A percentile compares a stretch with the other conserved stretches of the same genome.
Evolutionary conservation across 2,797 vertebrate species (phyloP).

Genomic region (Phyllotis vaccarum): DNA sequence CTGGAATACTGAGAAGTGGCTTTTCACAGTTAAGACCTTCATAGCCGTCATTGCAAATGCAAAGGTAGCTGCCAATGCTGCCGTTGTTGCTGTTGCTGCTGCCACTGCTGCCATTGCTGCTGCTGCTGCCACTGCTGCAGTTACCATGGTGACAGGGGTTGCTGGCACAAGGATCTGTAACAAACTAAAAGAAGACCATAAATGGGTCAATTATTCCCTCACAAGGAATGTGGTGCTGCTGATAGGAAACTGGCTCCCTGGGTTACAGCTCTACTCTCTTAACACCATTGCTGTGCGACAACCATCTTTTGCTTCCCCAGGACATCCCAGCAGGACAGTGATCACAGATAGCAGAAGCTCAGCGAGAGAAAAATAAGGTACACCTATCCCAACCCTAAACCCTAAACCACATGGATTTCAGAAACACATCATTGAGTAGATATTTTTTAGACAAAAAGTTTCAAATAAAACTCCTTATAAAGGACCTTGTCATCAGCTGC

Average conservation of each 20-base stretch:
- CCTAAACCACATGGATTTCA: background rate
- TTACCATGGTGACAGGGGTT: slow-evolving; percentile 99
- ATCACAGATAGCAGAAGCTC: background rate
- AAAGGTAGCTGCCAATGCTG: slow-evolving; percentile 90
- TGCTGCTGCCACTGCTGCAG: slow-evolving; percentile 92
- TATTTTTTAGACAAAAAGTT: slow-evolving; percentile 3
- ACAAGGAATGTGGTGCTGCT: background rate
- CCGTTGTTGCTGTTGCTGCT: slow-evolving; percentile 91
- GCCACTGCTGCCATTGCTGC: slow-evolving; percentile 88
- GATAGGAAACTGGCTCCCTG: background rate
- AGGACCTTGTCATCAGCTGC: background rate
- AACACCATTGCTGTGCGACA: fast-evolving
- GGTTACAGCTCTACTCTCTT: background rate
- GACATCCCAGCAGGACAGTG: background rate
- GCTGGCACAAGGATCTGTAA: slow-evolving; percentile 95
- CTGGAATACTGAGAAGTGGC: slow-evolving; percentile 84
- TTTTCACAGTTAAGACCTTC: slow-evolving; percentile 93
- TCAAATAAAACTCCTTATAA: background rate
- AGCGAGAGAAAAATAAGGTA: background rate
- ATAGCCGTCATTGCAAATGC: slow-evolving; percentile 93
- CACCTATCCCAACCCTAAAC: background rate
- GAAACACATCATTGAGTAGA: background rate
- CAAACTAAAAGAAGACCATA: slow-evolving; percentile 91
- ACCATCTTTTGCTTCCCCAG: fast-evolving
- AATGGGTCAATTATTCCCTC: slow-evolving; percentile 82